phyloP scores from a whole-genome alignment of 2,888 invertebrate species.

The Embidobia sp. region DNA sequence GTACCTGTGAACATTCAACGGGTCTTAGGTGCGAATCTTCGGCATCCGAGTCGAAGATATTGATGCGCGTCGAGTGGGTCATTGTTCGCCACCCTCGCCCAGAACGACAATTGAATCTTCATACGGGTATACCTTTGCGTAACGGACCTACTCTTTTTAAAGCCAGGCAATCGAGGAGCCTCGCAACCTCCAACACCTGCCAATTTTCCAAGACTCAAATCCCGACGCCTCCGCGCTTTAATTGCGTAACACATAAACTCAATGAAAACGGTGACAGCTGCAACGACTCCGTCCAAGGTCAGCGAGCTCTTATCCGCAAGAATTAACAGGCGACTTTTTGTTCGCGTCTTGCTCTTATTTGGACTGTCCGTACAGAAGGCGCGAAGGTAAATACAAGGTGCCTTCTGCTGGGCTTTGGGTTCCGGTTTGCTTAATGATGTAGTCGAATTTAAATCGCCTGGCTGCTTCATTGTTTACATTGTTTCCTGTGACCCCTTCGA shows the following conservation, averaged over 20 bases:
- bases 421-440: no score
- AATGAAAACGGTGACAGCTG: slow-evolving; percentile 26
- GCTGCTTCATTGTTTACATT: no score
- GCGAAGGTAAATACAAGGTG: slow-evolving; percentile 40
- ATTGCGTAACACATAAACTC: slow-evolving; percentile 22
- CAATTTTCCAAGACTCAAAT: slow-evolving; percentile 48
- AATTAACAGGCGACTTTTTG: slow-evolving; percentile 34
- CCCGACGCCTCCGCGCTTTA: slow-evolving; percentile 16
- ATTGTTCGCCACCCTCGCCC: slow-evolving; percentile 49
- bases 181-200: slow-evolving; percentile 37
- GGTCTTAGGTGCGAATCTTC: slow-evolving; percentile 42
- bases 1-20: no score
- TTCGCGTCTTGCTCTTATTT: slow-evolving; percentile 6
- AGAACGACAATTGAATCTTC: slow-evolving; percentile 39
- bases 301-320: slow-evolving; percentile 14
- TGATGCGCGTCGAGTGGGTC: slow-evolving; percentile 59
- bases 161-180: background rate
- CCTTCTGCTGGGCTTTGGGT: no score
- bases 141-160: slow-evolving; percentile 14
- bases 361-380: slow-evolving; percentile 33
- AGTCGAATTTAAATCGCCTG: no score
- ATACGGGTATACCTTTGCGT: slow-evolving; percentile 20
- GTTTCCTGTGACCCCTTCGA: no score
- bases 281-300: slow-evolving; percentile 2
- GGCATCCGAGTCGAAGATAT: slow-evolving; percentile 47